Conservation (phyloP, 1,140 invertebrate genomes). For the Meloidogyne chitwoodi region DNA sequence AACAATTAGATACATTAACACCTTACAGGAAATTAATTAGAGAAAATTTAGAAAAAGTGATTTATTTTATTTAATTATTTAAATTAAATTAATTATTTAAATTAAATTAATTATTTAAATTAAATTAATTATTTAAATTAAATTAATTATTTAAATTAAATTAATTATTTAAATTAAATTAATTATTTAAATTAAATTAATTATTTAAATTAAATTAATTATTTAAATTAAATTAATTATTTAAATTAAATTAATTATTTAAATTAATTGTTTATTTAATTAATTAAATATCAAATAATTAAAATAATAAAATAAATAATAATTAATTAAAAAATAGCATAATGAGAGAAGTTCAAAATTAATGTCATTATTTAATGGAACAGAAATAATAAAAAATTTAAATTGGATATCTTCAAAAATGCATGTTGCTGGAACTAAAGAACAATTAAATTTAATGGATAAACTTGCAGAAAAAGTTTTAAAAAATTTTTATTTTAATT, state of each 20-base stretch:
- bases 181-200: constrained; percentile 1
- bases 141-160: background rate
- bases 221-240: background rate
- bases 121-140: background rate
- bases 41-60: background rate
- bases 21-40: background rate
- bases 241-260: background rate
- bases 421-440: constrained; percentile 47
- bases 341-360: constrained; percentile 19
- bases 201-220: background rate
- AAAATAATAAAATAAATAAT: background rate
- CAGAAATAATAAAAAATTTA: constrained; percentile 37
- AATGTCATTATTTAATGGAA: constrained; percentile 32
- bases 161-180: background rate
- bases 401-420: constrained; percentile 39
- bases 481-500: background rate
- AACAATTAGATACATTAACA: background rate
- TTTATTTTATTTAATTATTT: background rate
- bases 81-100: background rate
- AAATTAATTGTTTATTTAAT: background rate
- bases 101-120: background rate
- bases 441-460: constrained; percentile 47
- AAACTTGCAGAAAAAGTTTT: constrained; percentile 36
- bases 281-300: background rate
- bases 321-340: constrained; percentile 17